Conservation (phyloP, 2,113 vertebrate species). For the Haemorhous mexicanus region DNA sequence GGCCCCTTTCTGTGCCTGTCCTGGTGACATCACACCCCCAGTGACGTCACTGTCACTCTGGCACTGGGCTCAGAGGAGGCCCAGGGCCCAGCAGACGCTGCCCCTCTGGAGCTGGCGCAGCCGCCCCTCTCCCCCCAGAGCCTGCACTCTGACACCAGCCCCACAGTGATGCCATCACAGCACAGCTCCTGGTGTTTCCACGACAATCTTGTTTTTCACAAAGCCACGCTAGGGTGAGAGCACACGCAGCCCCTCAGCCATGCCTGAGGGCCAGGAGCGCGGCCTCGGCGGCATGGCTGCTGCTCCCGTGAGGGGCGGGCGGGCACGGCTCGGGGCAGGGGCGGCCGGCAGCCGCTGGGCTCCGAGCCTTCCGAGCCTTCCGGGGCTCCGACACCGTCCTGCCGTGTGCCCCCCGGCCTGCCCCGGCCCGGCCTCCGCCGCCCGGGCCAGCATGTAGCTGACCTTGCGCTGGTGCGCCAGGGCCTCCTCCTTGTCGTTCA, state of each 20-base stretch:
- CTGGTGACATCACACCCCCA: neutral
- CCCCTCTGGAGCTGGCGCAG: rapidly evolving
- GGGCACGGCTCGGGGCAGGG: neutral
- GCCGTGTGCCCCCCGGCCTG: neutral
- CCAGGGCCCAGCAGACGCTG: rapidly evolving
- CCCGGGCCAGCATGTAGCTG: conserved; percentile 89
- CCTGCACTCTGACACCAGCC: neutral
- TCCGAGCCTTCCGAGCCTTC: neutral
- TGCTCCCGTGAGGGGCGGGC: rapidly evolving
- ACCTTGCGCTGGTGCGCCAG: conserved; percentile 94
- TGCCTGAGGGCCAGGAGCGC: neutral
- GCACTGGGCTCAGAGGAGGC: neutral
- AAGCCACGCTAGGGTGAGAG: rapidly evolving
- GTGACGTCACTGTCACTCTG: rapidly evolving
- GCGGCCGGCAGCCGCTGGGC: rapidly evolving
- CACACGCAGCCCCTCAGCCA: rapidly evolving
- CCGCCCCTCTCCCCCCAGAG: rapidly evolving
- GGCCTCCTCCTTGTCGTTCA: conserved; percentile 92
- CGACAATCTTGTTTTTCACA: rapidly evolving
- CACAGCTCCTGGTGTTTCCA: rapidly evolving
- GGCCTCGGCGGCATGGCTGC: rapidly evolving
- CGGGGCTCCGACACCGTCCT: too few relatives aligned
- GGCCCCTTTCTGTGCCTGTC: neutral
- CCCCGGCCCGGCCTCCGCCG: conserved; percentile 59
- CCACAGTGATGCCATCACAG: rapidly evolving